Evolutionary conservation across 2,888 invertebrate genomes (phyloP), one percentile per base, ranked within the genome.

Genomic region (Brachyptera risi): DNA sequence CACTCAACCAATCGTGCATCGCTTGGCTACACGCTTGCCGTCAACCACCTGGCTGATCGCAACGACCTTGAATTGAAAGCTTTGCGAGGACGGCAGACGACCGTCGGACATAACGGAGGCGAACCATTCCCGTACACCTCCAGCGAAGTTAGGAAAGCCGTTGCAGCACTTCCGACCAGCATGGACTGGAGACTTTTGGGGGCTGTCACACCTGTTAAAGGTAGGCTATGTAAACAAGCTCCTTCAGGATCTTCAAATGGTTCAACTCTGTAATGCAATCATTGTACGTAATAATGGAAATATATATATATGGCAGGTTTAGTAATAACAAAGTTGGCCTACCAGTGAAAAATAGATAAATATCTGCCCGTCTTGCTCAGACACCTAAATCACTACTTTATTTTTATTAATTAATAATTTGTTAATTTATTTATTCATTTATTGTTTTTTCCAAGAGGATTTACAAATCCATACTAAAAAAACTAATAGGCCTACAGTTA

Each of bases 141-240:
- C 9, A 65, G 68, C 11, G 70, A 79, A 0, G 35, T 54, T 3
- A 76, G 81, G 59, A 71, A 83, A 1, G 72, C 76, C 13, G 42
- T 70, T 0, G 66, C 69, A 1, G 78, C 79, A 58, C 68, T 93
- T 38, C 96, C 96, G 0, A 81, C 85, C 0, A 84, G 83, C 67
- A 82, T 87, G 69, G 96, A 97, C 75, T 97, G 96, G 96, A 86
- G 96, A 68, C 75, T 96, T 1, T 86, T 81, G 69, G 96, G 96
- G 11, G 96, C 96, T 58, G 95, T 96, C 1, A 94, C 93, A 0
- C 95, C 93, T 0, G 96, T 96, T 9, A 93, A 88, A 87, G 92
- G 91, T 90, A n/a, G n/a, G n/a, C n/a, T n/a, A 68, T 61, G 60
- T 58, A 57, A 35, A 40, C 7, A 51, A 15, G 5, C 7, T 31